Base-by-base conservation (phyloP, 2,113 vertebrate genomes). In the Desmodus rotundus region DNA sequence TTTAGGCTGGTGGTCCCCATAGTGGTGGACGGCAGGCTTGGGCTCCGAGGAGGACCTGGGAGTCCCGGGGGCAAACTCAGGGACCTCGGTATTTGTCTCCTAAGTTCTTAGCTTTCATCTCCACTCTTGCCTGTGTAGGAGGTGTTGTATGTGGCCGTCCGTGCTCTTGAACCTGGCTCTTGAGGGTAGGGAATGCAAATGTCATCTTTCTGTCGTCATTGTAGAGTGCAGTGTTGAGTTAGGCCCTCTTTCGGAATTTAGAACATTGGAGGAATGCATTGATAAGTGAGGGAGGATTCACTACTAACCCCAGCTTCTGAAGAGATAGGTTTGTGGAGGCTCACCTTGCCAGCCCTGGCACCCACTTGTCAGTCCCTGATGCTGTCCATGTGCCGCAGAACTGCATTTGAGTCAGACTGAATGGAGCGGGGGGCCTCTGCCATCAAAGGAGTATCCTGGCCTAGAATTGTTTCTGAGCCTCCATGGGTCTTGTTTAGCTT, bases 111-210 rank as follows among this genome's bases (percentile, higher is more conserved):
- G 41, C 67, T 85, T 14, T 17, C 3, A 1, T 41, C 13, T 56
- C 24, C 56, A 10, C 36, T 28, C 2, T 63, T 82, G 28, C 12
- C 33, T 22, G 16, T 8, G 1, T 10, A 3, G 13, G 36, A 45
- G 19, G 2, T 78, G 4, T 41, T 54, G 14, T 13, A 10, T 0
- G 0, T 0, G 15, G 72, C 31, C 56, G 13, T 15, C 56, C 31
- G 11, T 22, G 2, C 16, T 41, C 41, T 67, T 3, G 9, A 61
- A 15, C 15, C 9, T 20, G 43, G 3, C 38, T 47, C 19, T 8
- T 26, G 41, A 65, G 56, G 4, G 19, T 4, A 45, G 61, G 33
- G 19, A 58, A 45, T 14, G 28, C 0, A 13, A 24, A 14, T 7
- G 43, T 63, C 70, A 28, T 16, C 22, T 41, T 65, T 72, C 52